phyloP scores from a whole-genome alignment of 2,888 invertebrate species.

The Epistrophe grossulariae region DNA sequence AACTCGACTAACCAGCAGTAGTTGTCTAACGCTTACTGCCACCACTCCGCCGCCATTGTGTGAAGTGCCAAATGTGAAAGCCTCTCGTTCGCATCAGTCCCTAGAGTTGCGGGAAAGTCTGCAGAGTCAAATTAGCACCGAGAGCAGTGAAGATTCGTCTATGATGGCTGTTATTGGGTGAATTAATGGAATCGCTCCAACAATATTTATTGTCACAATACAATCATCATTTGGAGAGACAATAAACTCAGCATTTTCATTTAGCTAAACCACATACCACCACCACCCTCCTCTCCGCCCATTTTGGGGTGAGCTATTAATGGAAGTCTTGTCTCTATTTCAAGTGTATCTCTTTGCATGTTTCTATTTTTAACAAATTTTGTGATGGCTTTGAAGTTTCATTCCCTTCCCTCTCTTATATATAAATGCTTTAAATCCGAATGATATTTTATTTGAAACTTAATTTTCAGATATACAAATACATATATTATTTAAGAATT shows the following conservation, averaged over 20 bases:
- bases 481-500: not conserved
- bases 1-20: slow-evolving; percentile 61
- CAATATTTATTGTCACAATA: slow-evolving; percentile 41
- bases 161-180: slow-evolving; percentile 63
- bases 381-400: not conserved
- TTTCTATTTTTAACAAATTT: slow-evolving; percentile 10
- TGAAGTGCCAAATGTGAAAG: slow-evolving; percentile 60
- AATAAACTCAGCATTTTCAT: slow-evolving; percentile 52
- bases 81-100: slow-evolving; percentile 71
- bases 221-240: slow-evolving; percentile 50
- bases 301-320: not conserved
- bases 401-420: not conserved
- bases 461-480: not conserved
- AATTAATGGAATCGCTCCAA: slow-evolving; percentile 11
- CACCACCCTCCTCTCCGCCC: too few species aligned
- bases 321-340: slow-evolving; percentile 14
- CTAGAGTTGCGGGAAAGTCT: slow-evolving; percentile 66
- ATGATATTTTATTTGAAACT: not conserved
- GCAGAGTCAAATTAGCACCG: slow-evolving; percentile 63
- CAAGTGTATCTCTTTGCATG: not conserved
- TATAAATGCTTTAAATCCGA: not conserved
- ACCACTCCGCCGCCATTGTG: slow-evolving; percentile 78
- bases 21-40: slow-evolving; percentile 65
- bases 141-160: slow-evolving; percentile 62
- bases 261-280: not conserved